Conservation (phyloP, 2,113 vertebrate genomes). For the Cephalopholis sonnerati region DNA sequence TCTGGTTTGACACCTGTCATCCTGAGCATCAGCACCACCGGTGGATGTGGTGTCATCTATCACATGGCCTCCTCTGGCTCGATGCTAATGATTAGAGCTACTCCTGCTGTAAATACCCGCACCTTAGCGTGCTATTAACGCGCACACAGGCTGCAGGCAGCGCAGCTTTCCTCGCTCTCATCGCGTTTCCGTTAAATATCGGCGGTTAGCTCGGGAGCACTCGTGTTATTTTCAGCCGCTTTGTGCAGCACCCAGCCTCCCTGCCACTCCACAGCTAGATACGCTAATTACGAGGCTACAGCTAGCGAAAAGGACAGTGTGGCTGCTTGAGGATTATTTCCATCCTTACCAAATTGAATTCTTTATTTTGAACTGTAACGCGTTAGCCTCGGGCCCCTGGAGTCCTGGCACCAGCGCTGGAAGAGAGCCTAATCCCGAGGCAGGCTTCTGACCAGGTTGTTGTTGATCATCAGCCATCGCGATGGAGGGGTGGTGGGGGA, state of each 20-base stretch:
- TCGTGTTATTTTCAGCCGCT: constrained; percentile 64
- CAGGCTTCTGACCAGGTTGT: constrained; percentile 87
- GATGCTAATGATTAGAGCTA: constrained; percentile 55
- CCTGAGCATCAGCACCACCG: constrained; percentile 70
- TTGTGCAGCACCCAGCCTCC: constrained; percentile 70
- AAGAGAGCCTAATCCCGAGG: constrained; percentile 85
- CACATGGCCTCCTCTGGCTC: constrained; percentile 78
- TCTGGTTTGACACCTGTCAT: constrained; percentile 80
- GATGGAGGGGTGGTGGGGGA: constrained; percentile 84
- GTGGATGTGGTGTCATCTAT: constrained; percentile 58
- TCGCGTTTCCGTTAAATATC: constrained; percentile 1
- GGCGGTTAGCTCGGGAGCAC: not conserved
- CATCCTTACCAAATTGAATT: constrained; percentile 95
- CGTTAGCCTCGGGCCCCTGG: constrained; percentile 92
- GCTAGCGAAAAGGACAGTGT: constrained; percentile 71
- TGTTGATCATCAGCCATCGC: constrained; percentile 93
- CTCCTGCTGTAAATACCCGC: constrained; percentile 11
- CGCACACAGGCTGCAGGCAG: not conserved
- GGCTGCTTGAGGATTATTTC: constrained; percentile 17
- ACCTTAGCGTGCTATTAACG: constrained; percentile 2
- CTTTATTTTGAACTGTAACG: constrained; percentile 95
- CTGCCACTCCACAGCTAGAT: constrained; percentile 53
- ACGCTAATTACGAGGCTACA: constrained; percentile 77
- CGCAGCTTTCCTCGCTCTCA: not conserved
- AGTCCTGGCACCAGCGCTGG: constrained; percentile 92